phyloP scores from a whole-genome alignment of 35 echinoderm and acorn worm genomes.

The Lytechinus variegatus region DNA sequence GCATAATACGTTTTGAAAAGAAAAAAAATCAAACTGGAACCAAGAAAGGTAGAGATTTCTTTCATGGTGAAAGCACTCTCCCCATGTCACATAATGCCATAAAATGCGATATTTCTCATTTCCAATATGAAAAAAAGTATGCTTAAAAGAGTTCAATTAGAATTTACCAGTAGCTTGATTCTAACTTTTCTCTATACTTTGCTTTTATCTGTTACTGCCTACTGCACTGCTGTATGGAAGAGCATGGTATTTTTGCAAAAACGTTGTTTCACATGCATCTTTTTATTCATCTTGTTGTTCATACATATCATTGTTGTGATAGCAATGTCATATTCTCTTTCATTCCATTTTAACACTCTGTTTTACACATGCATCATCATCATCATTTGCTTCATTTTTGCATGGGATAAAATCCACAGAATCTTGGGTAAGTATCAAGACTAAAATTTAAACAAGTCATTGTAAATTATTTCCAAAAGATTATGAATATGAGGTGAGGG shows the following conservation, averaged over 20 bases:
- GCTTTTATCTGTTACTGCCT: background rate
- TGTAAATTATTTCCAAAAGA: too few relatives aligned
- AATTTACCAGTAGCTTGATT: background rate
- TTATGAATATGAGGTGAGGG: background rate
- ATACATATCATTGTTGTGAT: background rate
- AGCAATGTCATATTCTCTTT: background rate
- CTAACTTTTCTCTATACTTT: background rate
- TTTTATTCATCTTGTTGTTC: background rate
- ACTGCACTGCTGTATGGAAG: background rate
- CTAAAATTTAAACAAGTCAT: background rate
- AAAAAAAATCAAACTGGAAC: too few relatives aligned
- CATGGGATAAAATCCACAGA: background rate
- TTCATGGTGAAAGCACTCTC: too few relatives aligned
- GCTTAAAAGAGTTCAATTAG: background rate
- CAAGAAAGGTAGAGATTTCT: too few relatives aligned
- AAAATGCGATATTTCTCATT: background rate
- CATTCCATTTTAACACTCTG: background rate
- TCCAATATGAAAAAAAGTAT: background rate
- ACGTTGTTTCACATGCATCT: background rate
- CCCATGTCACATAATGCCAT: too few relatives aligned
- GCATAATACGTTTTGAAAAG: too few relatives aligned
- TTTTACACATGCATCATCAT: background rate
- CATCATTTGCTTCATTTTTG: conserved; percentile 12
- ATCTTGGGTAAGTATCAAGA: background rate
- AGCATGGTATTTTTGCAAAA: background rate